A percentile compares a stretch with the other conserved stretches of the same genome.
Evolutionary conservation across 2,797 vertebrate genomes (phyloP).

Genomic region (Acanthurus lineatus): DNA sequence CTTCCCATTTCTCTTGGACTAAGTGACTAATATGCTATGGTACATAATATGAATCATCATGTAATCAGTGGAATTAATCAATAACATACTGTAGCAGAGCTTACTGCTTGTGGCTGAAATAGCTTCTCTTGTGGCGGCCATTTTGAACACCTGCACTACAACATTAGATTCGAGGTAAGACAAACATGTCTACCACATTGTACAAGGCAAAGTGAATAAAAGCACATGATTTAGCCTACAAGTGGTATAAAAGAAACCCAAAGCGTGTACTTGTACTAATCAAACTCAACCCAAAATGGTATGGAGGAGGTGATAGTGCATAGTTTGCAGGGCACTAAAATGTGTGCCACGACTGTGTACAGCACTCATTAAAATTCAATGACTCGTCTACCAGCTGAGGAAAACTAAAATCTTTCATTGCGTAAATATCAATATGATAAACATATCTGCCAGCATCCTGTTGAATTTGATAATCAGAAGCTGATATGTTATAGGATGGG

Average conservation of each 20-base stretch:
- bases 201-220: slow-evolving; percentile 62
- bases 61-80: slow-evolving; percentile 50
- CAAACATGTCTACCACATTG: slow-evolving; percentile 49
- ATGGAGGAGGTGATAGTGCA: slow-evolving; percentile 81
- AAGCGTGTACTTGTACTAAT: slow-evolving; percentile 60
- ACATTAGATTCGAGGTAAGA: slow-evolving; percentile 58
- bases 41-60: slow-evolving; percentile 54
- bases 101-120: slow-evolving; percentile 48
- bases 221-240: slow-evolving; percentile 51
- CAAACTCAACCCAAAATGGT: slow-evolving; percentile 64
- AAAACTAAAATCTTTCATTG: slow-evolving; percentile 79
- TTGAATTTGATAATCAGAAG: slow-evolving; percentile 70
- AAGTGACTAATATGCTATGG: slow-evolving; percentile 75
- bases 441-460: slow-evolving; percentile 82
- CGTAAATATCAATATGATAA: slow-evolving; percentile 89
- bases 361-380: slow-evolving; percentile 77
- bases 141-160: slow-evolving; percentile 68
- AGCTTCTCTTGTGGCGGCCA: slow-evolving; percentile 57
- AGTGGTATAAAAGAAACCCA: slow-evolving; percentile 52
- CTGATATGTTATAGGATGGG: slow-evolving; percentile 81
- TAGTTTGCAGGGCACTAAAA: slow-evolving; percentile 83
- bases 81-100: slow-evolving; percentile 50
- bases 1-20: slow-evolving; percentile 64
- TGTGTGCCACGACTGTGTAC: slow-evolving; percentile 79
- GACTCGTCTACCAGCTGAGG: slow-evolving; percentile 77